These are phyloP conservation scores for Alviniconcha marisindica DNA, from an alignment of 1,140 invertebrate genomes.

Conservation along the genomic window DNA sequence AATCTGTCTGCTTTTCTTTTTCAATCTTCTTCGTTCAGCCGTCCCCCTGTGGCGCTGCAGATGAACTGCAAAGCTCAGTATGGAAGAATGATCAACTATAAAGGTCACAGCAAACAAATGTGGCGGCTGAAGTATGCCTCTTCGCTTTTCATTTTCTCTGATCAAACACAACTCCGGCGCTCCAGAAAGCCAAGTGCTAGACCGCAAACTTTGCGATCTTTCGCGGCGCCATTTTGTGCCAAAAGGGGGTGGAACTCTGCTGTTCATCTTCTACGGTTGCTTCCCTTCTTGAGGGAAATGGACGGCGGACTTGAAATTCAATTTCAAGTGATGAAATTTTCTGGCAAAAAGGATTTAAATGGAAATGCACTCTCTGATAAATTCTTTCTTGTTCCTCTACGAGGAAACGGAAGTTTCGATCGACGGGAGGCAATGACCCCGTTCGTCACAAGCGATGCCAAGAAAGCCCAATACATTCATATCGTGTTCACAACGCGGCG, in stretches of 20 bases:
- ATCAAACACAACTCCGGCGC: slow-evolving; percentile 26
- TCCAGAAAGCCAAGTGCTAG: slow-evolving; percentile 28
- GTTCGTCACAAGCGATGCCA: slow-evolving; percentile 12
- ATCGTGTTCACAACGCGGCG: neutral
- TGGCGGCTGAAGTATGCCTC: slow-evolving; percentile 23
- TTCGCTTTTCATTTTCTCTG: slow-evolving; percentile 40
- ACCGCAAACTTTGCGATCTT: slow-evolving; percentile 21
- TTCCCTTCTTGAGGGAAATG: neutral
- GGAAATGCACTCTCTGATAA: slow-evolving; percentile 19
- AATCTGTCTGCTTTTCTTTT: neutral
- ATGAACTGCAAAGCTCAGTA: slow-evolving; percentile 15
- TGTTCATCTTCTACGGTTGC: neutral
- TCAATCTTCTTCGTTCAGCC: slow-evolving; percentile 8
- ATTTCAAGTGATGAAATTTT: slow-evolving; percentile 34
- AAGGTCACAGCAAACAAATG: slow-evolving; percentile 36
- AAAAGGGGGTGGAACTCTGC: slow-evolving; percentile 5
- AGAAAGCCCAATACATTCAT: slow-evolving; percentile 18
- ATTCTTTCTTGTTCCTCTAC: slow-evolving; percentile 12
- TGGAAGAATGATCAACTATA: slow-evolving; percentile 37
- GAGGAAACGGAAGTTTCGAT: neutral
- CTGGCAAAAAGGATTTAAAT: slow-evolving; percentile 27
- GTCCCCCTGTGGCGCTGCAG: neutral
- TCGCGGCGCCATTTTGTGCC: slow-evolving; percentile 18
- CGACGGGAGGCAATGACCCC: slow-evolving; percentile 12
- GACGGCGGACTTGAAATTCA: slow-evolving; percentile 11